Evolutionary conservation across 2,888 invertebrate species (phyloP).

Genomic region (Smittia aterrima): DNA sequence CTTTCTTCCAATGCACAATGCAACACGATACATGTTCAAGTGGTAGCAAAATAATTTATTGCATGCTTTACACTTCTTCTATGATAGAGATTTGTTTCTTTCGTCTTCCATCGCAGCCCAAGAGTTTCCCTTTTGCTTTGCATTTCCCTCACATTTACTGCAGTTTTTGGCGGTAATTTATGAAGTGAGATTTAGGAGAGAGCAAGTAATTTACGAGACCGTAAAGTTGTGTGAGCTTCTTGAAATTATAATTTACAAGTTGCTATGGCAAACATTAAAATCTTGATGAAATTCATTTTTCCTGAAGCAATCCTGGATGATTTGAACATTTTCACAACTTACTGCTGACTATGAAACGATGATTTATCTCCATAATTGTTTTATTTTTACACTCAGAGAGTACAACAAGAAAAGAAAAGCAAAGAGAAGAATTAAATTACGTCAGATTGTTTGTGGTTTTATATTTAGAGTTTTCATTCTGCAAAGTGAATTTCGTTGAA

Average conservation of each 20-base stretch:
- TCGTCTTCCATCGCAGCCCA: not conserved
- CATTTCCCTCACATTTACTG: not conserved
- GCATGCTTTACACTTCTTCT: conserved; percentile 30
- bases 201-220: conserved; percentile 8
- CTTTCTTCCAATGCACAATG: not conserved
- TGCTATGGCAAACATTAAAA: too few species aligned
- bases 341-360: not conserved
- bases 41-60: conserved; percentile 37
- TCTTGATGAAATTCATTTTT: not conserved
- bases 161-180: conserved; percentile 6
- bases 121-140: not conserved
- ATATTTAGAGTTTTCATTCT: not conserved
- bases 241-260: not conserved
- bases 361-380: conserved; percentile 14
- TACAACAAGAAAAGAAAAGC: too few species aligned
- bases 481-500: not conserved
- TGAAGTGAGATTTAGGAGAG: not conserved
- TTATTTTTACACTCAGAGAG: not conserved
- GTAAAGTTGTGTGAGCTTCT: not conserved
- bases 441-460: not conserved
- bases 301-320: not conserved
- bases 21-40: conserved; percentile 23
- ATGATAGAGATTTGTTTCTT: not conserved
- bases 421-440: conserved; percentile 10
- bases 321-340: not conserved